These are phyloP conservation scores for Oophaga sylvatica DNA, from an alignment of 2,797 vertebrate genomes.

Conservation along the genomic window DNA sequence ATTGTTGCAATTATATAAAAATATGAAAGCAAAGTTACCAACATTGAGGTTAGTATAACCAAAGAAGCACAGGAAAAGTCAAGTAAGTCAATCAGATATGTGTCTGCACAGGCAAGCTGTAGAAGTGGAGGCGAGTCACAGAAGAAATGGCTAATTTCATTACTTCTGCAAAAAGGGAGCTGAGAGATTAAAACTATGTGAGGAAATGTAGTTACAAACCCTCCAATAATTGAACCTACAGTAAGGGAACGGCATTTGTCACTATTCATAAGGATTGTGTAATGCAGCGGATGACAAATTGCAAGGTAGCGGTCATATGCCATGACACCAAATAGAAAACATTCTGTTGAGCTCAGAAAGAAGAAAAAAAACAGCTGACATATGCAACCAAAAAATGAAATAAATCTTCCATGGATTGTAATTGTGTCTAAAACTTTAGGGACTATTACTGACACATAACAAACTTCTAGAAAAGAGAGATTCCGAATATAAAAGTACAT, in stretches of 20 bases:
- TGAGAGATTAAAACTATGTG: slow-evolving; percentile 59
- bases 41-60: slow-evolving; percentile 15
- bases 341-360: slow-evolving; percentile 61
- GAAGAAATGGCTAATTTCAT: slow-evolving; percentile 68
- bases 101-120: slow-evolving; percentile 63
- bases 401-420: slow-evolving; percentile 23
- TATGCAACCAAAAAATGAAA: slow-evolving; percentile 29
- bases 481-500: slow-evolving; percentile 51
- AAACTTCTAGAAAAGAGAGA: slow-evolving; percentile 42
- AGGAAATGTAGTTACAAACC: slow-evolving; percentile 59
- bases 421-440: slow-evolving; percentile 45
- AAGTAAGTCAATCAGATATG: slow-evolving; percentile 14
- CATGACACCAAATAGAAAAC: slow-evolving; percentile 65
- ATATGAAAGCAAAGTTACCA: slow-evolving; percentile 35
- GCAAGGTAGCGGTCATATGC: slow-evolving; percentile 64
- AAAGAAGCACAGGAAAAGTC: slow-evolving; percentile 21
- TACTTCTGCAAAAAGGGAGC: slow-evolving; percentile 63
- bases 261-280: slow-evolving; percentile 45
- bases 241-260: slow-evolving; percentile 57
- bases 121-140: slow-evolving; percentile 68
- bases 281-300: slow-evolving; percentile 64
- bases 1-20: slow-evolving; percentile 25
- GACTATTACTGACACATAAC: slow-evolving; percentile 27
- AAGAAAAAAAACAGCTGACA: slow-evolving; percentile 54
- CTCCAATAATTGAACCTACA: slow-evolving; percentile 61